Base-by-base conservation (phyloP, 37 sponge, comb jelly and placozoan species). In the Crambe crambe region DNA sequence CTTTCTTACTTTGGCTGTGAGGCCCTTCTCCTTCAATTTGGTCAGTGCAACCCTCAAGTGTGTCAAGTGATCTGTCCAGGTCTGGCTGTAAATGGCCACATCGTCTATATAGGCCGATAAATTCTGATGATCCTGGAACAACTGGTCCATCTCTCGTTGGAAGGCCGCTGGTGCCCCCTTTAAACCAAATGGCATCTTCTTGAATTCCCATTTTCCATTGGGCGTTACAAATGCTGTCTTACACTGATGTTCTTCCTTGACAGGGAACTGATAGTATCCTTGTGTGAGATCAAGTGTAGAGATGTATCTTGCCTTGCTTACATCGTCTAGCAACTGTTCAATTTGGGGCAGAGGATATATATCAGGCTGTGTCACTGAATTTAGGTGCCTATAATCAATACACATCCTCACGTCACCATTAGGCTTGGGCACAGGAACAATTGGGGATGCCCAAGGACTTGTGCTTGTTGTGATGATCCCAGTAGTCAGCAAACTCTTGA, bases 161-260 rank as follows among this genome's bases (percentile, higher is more conserved):
- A 47, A 47, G 6, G 6, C 12, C 10, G 51, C 51, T 15, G 51
- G 51, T 47, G 51, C 51, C 51, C 51, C 51, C 51, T 47, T 47
- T 47, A 47, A 47, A n/a, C 76, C 61, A 35, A 75, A 75, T 25
- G 76, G 76, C 58, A 75, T 74, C 17, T 3, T 41, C 1, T 25
- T 47, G 58, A 56, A 74, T 51, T 75, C 61, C 25, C 29, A 75
- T 17, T 47, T 43, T 34, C 76, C 76, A 75, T 58, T 29, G 22
- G 58, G 58, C 1, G 58, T 75, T 27, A 43, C 43, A 59, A 75
- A 75, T 23, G 60, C 60, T 25, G 36, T 75, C 39, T 75, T 75
- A 6, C 1, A 2, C 2, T 42, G 27, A 38, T 56, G 2, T 29
- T 75, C 76, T 1, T 58, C 34, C 3, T 38, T 10, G 23, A 70